Evolutionary conservation across 2,113 vertebrate species (phyloP).

Genomic region (Grammomys dolichurus): DNA sequence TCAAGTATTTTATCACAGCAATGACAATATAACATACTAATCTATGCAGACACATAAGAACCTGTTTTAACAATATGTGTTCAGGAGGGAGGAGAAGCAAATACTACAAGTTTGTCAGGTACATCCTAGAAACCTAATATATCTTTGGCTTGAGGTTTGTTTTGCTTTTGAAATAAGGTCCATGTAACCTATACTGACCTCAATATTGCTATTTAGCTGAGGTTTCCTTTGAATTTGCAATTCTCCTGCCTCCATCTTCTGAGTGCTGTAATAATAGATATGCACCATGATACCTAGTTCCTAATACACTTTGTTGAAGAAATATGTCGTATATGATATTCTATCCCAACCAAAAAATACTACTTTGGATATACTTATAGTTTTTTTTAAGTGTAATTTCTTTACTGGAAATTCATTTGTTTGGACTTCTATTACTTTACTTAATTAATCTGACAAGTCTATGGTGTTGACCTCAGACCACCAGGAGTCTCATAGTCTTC

Average conservation of each 20-base stretch:
- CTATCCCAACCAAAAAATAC: background rate
- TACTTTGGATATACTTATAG: background rate
- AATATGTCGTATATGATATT: background rate
- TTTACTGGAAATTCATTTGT: slow-evolving; percentile 11
- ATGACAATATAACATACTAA: background rate
- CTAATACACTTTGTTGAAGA: background rate
- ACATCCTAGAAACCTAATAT: background rate
- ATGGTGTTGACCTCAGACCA: background rate
- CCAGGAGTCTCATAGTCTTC: background rate
- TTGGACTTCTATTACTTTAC: background rate
- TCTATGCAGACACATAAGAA: background rate
- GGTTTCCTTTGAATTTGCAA: background rate
- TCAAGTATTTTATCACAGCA: background rate
- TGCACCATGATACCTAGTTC: background rate
- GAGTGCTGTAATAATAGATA: no score
- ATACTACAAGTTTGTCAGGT: background rate
- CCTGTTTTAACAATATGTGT: background rate
- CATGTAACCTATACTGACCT: background rate
- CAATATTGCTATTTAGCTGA: background rate
- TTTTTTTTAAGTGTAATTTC: background rate
- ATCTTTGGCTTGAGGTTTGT: background rate
- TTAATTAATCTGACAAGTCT: background rate
- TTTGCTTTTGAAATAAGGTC: background rate
- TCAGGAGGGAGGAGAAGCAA: background rate
- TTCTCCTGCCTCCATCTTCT: background rate